Evolutionary conservation across 2,888 invertebrate species (phyloP).

Genomic region (Prenolepis imparis): DNA sequence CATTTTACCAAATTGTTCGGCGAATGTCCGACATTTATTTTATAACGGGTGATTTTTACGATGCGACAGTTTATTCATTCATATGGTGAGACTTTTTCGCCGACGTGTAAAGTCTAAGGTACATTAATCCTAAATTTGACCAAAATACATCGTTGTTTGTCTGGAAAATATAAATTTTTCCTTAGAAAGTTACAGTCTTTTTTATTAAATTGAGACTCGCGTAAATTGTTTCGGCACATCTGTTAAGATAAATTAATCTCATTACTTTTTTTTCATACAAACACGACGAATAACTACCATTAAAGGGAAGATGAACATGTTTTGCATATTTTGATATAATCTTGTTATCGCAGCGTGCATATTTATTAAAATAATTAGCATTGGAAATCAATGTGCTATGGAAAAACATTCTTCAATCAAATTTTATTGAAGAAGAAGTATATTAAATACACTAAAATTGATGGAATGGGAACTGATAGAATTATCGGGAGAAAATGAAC

Average conservation of each 20-base stretch:
- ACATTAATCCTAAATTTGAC: not conserved
- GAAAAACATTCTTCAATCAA: constrained; percentile 4
- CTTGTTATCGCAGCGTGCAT: not conserved
- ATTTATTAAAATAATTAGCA: not conserved
- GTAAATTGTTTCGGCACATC: not conserved
- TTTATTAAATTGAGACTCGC: not conserved
- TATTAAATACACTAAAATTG: not conserved
- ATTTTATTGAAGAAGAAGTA: not conserved
- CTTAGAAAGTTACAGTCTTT: not conserved
- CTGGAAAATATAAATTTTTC: not conserved
- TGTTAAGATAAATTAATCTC: not conserved
- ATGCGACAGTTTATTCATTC: not conserved
- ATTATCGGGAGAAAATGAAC: constrained; percentile 1
- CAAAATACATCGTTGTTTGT: not conserved
- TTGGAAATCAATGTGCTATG: not conserved
- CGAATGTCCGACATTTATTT: constrained; percentile 3
- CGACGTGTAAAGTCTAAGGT: not conserved
- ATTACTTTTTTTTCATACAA: not conserved
- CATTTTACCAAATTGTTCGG: constrained; percentile 5
- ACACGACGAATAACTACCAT: not conserved
- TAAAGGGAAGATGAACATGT: not conserved
- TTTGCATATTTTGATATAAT: not conserved
- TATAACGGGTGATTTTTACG: constrained; percentile 16
- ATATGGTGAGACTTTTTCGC: not conserved
- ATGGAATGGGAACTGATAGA: not conserved